Evolutionary conservation across 1,140 invertebrate genomes (phyloP).

Genomic region (Notospermus geniculatus): DNA sequence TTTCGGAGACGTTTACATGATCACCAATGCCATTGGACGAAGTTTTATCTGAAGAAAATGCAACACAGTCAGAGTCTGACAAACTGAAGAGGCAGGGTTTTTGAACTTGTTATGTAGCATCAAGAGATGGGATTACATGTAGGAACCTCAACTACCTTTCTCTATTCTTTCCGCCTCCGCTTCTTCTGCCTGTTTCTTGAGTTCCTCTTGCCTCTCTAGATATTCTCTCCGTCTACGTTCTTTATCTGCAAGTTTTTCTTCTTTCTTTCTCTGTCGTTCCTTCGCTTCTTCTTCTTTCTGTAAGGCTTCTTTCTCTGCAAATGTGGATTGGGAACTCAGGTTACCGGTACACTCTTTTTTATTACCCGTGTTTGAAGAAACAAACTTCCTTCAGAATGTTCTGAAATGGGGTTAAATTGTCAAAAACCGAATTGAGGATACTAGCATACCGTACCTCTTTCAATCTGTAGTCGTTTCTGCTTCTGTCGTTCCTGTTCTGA

Average conservation of each 20-base stretch:
- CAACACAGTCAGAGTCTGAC: no score
- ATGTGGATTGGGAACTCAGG: background rate
- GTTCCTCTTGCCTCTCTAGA: conserved; percentile 17
- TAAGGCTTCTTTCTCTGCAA: conserved; percentile 28
- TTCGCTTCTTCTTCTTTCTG: conserved; percentile 27
- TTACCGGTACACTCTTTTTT: background rate
- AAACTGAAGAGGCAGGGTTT: no score
- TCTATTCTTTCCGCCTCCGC: conserved; percentile 6
- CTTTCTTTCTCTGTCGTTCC: conserved; percentile 27
- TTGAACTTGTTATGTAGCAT: background rate
- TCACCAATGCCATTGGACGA: background rate
- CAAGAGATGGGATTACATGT: background rate
- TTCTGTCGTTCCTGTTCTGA: conserved; percentile 30
- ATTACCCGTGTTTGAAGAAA: background rate
- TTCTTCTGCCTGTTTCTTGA: conserved; percentile 9
- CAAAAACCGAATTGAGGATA: no score
- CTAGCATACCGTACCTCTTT: conserved; percentile 30
- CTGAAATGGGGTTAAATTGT: no score
- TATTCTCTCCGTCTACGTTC: conserved; percentile 27
- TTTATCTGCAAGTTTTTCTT: conserved; percentile 31
- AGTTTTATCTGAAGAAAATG: background rate
- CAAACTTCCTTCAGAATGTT: background rate
- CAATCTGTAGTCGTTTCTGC: conserved; percentile 30
- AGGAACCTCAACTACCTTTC: background rate
- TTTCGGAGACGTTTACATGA: background rate